Evolutionary conservation across 2,113 vertebrate species (phyloP), one percentile per base, ranked within the genome.

Genomic region (Chaetorhynchus papuensis): DNA sequence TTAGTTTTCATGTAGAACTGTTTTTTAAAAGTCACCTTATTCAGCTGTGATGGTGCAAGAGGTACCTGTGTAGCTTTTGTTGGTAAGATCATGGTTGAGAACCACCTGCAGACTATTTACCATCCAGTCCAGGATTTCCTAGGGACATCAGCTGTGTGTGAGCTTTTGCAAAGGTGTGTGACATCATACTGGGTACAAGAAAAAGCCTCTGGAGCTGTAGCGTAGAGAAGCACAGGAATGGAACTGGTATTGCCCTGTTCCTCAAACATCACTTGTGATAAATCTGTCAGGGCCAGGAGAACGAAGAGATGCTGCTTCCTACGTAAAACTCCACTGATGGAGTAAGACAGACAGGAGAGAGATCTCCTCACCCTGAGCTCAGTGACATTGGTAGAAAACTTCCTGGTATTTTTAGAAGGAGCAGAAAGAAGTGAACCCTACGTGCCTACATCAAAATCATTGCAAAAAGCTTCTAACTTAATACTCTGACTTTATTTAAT

Each of bases 311-410:
- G 0, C 8, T 52, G n/a, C 49, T 87, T 66, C 42, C 61, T 37
- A 11, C 0, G 0, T 69, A n/a, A 44, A 63, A 49, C 21, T 85
- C 41, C 30, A 45, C 37, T 4, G 3, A 0, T 35, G 19, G 5
- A 37, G 45, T 12, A n/a, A 83, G 89, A 22, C 15, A 35, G 56
- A n/a, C 33, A 31, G 47, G 65, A 54, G 56, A 65, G 63, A 83
- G 8, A 28, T 53, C 42, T 50, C 24, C 37, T 87, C 39, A 47
- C 28, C 23, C 64, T 75, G 70, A 75, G 24, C 57, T 63, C 56
- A 20, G 35, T 44, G 59, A 77, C 18, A 10, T 2, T 9, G 33
- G 13, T 35, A 33, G 59, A 37, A 88, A 76, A 47, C 15, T 59
- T 69, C 21, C 45, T 76, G 37, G 26, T 77, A 56, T 59, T 61